Evolutionary conservation across 1,140 invertebrate genomes (phyloP), one percentile per base, ranked within the genome.

Genomic region (Colletes latitarsis): DNA sequence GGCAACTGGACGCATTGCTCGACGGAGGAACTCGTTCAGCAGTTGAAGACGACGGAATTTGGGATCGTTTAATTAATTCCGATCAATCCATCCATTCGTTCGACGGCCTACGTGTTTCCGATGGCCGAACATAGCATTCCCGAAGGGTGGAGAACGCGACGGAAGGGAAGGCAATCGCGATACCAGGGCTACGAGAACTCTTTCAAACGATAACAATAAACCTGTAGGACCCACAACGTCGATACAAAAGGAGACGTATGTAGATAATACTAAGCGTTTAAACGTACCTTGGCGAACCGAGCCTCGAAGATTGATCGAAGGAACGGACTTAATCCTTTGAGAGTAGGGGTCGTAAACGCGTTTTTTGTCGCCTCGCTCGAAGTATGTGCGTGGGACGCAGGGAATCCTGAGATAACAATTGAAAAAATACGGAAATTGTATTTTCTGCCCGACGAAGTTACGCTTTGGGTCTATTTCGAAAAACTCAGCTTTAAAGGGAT

Each of bases 111-210:
- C 53, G 8, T 12, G 41, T 74, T 74, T 64, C 52, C 8, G 0
- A 71, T 19, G 68, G 30, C 19, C 49, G 14, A 79, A 66, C 69
- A 49, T 78, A 78, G 70, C 12, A 58, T 71, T 78, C 19, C 9
- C 1, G n/a, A 4, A 6, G 3, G 30, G 10, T 1, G 0, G 3
- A 14, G n/a, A 77, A 53, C 0, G 10, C 0, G n/a, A 6, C 3
- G 30, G 5, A 53, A 15, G 3, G 14, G 6, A 41, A 53, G 1
- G 3, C 15, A 10, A 14, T 62, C 14, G 58, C 3, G 21, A 39
- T 12, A 12, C 15, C 15, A 39, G 15, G 30, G 5, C 6, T 41
- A 15, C 17, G 46, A 53, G 12, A 19, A 55, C 15, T 17, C 10
- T 41, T 55, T 41, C 15, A 30, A 57, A 70, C 52, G 52, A 39